Percentiles rank a stretch among this genome's conserved stretches.
phyloP scores from a whole-genome alignment of 2,888 invertebrate species.

The Drosophila lutescens region DNA sequence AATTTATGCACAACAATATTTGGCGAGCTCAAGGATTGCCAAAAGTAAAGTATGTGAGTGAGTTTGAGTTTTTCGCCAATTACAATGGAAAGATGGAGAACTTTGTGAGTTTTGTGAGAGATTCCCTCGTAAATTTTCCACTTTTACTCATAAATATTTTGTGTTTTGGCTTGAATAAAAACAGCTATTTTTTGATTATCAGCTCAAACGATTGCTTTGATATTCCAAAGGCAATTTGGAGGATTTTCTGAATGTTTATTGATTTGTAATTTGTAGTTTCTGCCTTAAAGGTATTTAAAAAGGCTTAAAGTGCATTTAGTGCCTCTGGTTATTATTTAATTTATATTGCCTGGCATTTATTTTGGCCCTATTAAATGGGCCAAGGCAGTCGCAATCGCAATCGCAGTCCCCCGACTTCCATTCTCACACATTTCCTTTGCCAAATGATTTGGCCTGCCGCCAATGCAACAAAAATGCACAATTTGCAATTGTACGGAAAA shows the following conservation, averaged over 20 bases:
- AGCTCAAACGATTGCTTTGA: neutral
- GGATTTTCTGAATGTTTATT: neutral
- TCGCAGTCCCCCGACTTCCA: constrained; percentile 2
- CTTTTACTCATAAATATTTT: neutral
- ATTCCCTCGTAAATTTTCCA: neutral
- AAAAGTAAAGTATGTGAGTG: constrained; percentile 12
- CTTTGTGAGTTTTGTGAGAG: neutral
- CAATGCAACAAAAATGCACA: constrained; percentile 38
- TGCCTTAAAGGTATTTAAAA: neutral
- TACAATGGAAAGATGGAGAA: neutral
- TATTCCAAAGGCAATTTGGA: neutral
- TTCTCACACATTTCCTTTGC: constrained; percentile 31
- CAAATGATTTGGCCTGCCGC: constrained; percentile 52
- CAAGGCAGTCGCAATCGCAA: constrained; percentile 23
- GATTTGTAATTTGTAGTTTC: neutral
- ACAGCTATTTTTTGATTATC: neutral
- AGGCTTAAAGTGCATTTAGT: neutral
- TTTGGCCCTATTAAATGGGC: constrained; percentile 32
- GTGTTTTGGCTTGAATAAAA: neutral
- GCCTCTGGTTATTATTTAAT: constrained; percentile 22
- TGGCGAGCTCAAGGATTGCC: constrained; percentile 26
- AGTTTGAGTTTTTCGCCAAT: constrained; percentile 18
- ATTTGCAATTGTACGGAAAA: constrained; percentile 32
- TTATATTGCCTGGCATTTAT: constrained; percentile 18
- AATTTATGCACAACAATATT: constrained; percentile 50